phyloP scores from a whole-genome alignment of 2,113 vertebrate species.

The Syngnathus floridae region DNA sequence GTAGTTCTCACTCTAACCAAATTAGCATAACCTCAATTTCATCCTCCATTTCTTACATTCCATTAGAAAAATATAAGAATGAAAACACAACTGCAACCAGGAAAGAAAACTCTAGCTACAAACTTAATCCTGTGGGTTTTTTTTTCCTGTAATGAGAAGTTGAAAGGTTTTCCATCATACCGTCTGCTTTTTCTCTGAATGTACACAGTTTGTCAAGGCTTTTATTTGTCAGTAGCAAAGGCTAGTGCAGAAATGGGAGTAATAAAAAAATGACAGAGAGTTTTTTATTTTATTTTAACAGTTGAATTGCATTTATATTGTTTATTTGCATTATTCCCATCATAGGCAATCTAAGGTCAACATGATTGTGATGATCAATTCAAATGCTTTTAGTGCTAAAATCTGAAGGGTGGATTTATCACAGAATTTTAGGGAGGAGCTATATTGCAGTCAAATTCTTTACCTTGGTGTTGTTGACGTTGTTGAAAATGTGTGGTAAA shows the following conservation, averaged over 20 bases:
- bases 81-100: conserved; percentile 2
- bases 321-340: conserved; percentile 33
- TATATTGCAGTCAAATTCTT: background rate
- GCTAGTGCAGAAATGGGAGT: conserved; percentile 31
- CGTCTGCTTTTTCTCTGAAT: conserved; percentile 34
- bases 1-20: background rate
- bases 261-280: conserved; percentile 29
- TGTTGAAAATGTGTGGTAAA: background rate
- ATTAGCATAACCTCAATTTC: background rate
- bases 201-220: conserved; percentile 52
- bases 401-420: background rate
- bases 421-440: conserved; percentile 6
- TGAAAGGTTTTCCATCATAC: conserved; percentile 61
- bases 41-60: conserved; percentile 1
- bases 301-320: conserved; percentile 35
- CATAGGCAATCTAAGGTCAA: conserved; percentile 37
- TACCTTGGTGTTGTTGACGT: background rate
- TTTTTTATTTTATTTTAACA: conserved; percentile 45
- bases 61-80: background rate
- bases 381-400: conserved; percentile 30
- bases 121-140: conserved; percentile 8
- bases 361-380: conserved; percentile 20
- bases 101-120: background rate
- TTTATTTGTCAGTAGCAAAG: conserved; percentile 52
- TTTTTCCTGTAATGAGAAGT: conserved; percentile 27